Percentiles rank a stretch among this genome's conserved stretches.
Conservation (phyloP, 2,888 invertebrate species). For the Papilio protenor region DNA sequence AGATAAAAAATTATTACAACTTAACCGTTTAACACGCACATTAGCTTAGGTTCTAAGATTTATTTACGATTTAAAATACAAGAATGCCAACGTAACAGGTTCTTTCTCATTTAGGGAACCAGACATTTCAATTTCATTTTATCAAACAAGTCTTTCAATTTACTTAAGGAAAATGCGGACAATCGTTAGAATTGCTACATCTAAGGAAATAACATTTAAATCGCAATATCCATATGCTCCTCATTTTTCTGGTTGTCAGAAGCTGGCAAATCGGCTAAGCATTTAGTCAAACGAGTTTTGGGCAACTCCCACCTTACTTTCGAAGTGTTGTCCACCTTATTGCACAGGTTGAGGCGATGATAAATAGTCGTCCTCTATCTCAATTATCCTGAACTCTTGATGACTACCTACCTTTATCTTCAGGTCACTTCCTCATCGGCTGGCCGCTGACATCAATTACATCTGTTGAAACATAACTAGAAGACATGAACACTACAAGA, state of each 20-base stretch:
- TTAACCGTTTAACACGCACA: not conserved
- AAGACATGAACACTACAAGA: too few relatives aligned
- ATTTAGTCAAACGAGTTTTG: conserved; percentile 40
- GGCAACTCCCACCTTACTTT: conserved; percentile 45
- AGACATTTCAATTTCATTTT: not conserved
- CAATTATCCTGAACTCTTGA: conserved; percentile 42
- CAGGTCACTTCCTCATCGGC: conserved; percentile 45
- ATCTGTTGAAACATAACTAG: too few relatives aligned
- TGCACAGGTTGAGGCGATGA: conserved; percentile 45
- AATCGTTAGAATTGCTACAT: not conserved
- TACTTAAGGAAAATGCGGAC: not conserved
- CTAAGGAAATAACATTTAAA: not conserved
- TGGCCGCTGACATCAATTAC: conserved; percentile 29
- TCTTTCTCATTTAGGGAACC: not conserved
- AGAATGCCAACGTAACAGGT: conserved; percentile 1
- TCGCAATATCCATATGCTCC: conserved; percentile 44
- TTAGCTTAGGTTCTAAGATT: conserved; percentile 10
- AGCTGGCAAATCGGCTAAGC: conserved; percentile 45
- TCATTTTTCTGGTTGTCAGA: conserved; percentile 46
- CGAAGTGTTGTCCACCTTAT: too few relatives aligned
- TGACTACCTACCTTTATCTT: conserved; percentile 41
- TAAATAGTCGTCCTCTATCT: conserved; percentile 43
- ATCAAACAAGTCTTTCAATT: not conserved
- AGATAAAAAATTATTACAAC: conserved; percentile 14
- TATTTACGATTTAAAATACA: not conserved